Evolutionary conservation across 2,888 invertebrate genomes (phyloP).

Genomic region (Andrena praecox): DNA sequence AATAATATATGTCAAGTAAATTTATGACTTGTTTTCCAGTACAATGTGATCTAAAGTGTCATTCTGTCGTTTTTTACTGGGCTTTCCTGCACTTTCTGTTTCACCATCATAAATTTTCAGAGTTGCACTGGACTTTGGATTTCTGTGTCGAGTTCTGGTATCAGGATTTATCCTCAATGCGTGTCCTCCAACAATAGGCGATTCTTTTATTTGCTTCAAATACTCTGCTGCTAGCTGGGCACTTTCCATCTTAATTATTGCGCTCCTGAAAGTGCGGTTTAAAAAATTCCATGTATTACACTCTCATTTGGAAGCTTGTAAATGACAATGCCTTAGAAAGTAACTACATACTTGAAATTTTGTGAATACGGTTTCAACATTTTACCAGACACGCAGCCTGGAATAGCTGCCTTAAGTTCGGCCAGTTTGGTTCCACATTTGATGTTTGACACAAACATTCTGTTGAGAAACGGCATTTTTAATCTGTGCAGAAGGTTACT

Average conservation of each 20-base stretch:
- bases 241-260: constrained; percentile 72
- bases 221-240: constrained; percentile 70
- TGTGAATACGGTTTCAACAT: constrained; percentile 67
- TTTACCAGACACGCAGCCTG: constrained; percentile 68
- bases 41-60: constrained; percentile 1
- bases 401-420: constrained; percentile 74
- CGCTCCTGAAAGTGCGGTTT: constrained; percentile 63
- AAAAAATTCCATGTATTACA: too few species aligned
- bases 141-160: constrained; percentile 64
- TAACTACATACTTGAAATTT: constrained; percentile 46
- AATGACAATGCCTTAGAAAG: not conserved
- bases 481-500: not conserved
- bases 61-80: not conserved
- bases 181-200: constrained; percentile 71
- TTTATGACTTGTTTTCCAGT: constrained; percentile 5
- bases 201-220: constrained; percentile 62
- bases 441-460: constrained; percentile 77
- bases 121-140: constrained; percentile 4
- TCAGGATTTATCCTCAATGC: constrained; percentile 64
- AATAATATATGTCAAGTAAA: not conserved
- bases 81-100: not conserved
- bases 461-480: constrained; percentile 41
- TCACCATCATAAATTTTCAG: constrained; percentile 51
- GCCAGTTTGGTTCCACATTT: constrained; percentile 65
- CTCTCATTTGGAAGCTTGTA: not conserved